Evolutionary conservation across 2,797 vertebrate species (phyloP).

Genomic region (Myotis pilosus): DNA sequence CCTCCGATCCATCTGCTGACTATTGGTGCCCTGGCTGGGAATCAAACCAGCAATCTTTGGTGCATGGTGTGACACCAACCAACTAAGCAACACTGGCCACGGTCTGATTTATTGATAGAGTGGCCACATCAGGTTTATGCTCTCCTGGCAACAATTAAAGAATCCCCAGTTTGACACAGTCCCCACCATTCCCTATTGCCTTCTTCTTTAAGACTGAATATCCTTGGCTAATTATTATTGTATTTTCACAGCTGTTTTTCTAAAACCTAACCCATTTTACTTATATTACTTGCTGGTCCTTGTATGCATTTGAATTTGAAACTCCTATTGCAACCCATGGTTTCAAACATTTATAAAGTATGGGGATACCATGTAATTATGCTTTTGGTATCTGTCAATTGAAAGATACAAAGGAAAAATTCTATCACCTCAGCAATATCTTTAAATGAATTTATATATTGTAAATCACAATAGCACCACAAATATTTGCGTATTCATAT

Average conservation of each 20-base stretch:
- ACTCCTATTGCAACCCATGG: not conserved
- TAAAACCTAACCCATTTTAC: not conserved
- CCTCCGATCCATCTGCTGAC: no score
- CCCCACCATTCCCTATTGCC: not conserved
- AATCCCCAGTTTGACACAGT: not conserved
- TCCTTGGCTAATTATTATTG: not conserved
- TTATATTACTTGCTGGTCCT: not conserved
- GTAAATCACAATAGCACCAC: not conserved
- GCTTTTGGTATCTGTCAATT: not conserved
- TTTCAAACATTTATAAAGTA: not conserved
- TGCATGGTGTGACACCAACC: no score
- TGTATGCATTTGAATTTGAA: not conserved
- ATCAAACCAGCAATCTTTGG: no score
- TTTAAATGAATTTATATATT: conserved; percentile 25
- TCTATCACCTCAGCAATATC: not conserved
- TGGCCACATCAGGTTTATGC: not conserved
- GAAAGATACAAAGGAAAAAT: not conserved
- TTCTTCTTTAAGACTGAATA: not conserved
- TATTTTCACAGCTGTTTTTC: not conserved
- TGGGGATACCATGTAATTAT: not conserved
- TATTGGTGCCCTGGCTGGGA: no score
- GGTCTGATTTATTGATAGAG: not conserved
- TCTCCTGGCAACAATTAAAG: not conserved
- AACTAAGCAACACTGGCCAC: no score
- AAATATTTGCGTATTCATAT: not conserved